Conservation (phyloP, 2,797 vertebrate species). For the Oreortyx pictus region DNA sequence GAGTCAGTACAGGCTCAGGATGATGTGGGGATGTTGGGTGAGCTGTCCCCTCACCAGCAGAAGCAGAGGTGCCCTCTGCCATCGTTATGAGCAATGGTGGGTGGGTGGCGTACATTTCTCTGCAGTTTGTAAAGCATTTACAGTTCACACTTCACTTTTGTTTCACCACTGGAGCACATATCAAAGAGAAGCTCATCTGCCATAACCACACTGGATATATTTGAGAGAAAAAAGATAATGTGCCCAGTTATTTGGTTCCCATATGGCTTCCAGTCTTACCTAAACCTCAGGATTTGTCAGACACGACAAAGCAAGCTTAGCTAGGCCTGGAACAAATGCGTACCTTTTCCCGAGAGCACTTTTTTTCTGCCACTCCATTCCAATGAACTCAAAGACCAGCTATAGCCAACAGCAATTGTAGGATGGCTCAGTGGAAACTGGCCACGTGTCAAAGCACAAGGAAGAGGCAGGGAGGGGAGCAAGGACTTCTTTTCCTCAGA, state of each 20-base stretch:
- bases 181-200: background rate
- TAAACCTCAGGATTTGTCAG: background rate
- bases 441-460: background rate
- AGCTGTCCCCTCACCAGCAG: background rate
- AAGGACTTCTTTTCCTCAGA: background rate
- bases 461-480: background rate
- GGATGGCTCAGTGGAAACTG: background rate
- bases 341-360: background rate
- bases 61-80: background rate
- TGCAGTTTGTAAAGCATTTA: background rate
- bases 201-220: background rate
- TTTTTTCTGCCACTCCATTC: background rate
- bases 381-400: background rate
- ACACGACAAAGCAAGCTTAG: background rate
- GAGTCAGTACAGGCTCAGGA: background rate
- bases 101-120: too few relatives aligned
- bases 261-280: background rate
- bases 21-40: fast-evolving
- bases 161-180: background rate
- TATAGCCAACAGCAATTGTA: background rate
- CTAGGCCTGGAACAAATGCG: background rate
- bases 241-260: background rate
- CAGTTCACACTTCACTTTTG: background rate
- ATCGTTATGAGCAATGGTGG: background rate
- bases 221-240: background rate